Percentiles rank a stretch among this genome's conserved stretches.
Conservation (phyloP, 2,888 invertebrate genomes). For the Psococerastis gibbosa region DNA sequence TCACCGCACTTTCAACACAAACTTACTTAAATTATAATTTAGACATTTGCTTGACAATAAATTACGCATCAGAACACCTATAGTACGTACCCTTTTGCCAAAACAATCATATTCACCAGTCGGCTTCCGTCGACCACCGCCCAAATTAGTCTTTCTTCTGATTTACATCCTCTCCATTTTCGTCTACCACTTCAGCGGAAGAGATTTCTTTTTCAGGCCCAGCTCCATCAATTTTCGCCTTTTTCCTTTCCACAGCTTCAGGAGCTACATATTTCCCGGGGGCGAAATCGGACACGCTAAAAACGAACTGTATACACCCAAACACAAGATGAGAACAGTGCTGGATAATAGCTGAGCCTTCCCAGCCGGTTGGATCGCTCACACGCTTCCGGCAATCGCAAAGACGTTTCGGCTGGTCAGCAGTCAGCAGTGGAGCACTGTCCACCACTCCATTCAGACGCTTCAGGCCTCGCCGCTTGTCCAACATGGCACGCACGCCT, state of each 20-base stretch:
- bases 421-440: not conserved
- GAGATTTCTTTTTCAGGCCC: too few species aligned
- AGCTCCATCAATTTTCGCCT: not conserved
- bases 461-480: constrained; percentile 5
- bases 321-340: constrained; percentile 5
- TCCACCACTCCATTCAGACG: not conserved
- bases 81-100: too few species aligned
- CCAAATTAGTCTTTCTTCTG: too few species aligned
- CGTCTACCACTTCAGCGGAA: too few species aligned
- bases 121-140: too few species aligned
- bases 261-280: not conserved
- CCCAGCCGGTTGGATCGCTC: constrained; percentile 5
- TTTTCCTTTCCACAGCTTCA: not conserved
- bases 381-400: not conserved
- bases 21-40: too few species aligned
- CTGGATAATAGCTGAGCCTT: constrained; percentile 3
- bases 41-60: too few species aligned
- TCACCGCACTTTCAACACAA: too few species aligned
- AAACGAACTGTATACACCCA: constrained; percentile 7
- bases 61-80: too few species aligned
- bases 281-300: constrained; percentile 3
- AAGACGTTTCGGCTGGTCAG: not conserved
- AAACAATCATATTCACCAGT: too few species aligned
- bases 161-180: too few species aligned
- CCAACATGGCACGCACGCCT: not conserved